Evolutionary conservation across 2,888 invertebrate species (phyloP).

Genomic region (Athalia rosae): DNA sequence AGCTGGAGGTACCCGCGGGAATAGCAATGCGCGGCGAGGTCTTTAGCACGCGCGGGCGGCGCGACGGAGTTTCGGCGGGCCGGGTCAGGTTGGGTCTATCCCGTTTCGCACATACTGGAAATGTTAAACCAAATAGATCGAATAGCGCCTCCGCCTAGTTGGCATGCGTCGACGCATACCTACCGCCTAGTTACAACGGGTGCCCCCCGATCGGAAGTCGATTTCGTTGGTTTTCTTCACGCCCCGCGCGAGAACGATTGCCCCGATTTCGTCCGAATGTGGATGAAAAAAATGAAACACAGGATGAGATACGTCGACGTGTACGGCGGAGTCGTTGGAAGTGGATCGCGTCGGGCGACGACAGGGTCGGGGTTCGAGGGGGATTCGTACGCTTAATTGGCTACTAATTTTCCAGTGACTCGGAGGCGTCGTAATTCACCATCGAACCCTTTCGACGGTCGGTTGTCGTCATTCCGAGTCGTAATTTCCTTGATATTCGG

Average conservation of each 20-base stretch:
- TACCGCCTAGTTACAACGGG: slow-evolving; percentile 5
- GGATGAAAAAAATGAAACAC: no score
- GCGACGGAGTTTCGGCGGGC: slow-evolving; percentile 12
- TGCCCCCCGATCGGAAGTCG: slow-evolving; percentile 11
- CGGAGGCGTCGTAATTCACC: background rate
- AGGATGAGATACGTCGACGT: no score
- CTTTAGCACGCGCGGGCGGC: slow-evolving; percentile 35
- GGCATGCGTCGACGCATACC: slow-evolving; percentile 43
- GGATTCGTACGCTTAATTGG: no score
- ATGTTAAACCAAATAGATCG: slow-evolving; percentile 43
- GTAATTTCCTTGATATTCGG: slow-evolving; percentile 21
- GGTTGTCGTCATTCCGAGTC: background rate
- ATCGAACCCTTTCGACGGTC: slow-evolving; percentile 33
- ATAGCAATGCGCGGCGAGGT: slow-evolving; percentile 44
- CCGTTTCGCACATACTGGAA: slow-evolving; percentile 37
- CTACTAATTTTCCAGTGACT: no score
- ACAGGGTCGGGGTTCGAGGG: no score
- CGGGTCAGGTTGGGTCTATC: slow-evolving; percentile 13
- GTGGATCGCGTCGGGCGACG: no score
- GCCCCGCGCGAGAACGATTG: background rate
- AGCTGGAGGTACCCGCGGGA: slow-evolving; percentile 40
- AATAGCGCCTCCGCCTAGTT: slow-evolving; percentile 39
- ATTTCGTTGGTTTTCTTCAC: slow-evolving; percentile 1
- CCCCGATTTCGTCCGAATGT: no score
- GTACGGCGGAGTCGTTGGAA: no score